Conservation (phyloP, 2,888 invertebrate species). For the Invenusta paracnida region DNA sequence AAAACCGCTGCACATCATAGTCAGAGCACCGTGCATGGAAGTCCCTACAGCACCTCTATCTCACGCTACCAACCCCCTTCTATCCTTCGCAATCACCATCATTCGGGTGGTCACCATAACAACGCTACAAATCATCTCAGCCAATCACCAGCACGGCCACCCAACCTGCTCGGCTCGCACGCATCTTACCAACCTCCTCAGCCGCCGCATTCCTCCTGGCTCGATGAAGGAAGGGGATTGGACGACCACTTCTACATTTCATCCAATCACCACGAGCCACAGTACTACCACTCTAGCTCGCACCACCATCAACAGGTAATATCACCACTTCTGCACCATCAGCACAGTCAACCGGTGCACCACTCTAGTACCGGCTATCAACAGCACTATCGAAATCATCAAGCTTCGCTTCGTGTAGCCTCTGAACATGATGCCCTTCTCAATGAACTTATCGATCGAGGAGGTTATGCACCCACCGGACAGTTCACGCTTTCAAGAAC, state of each 20-base stretch:
- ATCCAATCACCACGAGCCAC: neutral
- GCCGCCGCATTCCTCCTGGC: neutral
- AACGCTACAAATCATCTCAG: neutral
- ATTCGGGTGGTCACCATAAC: neutral
- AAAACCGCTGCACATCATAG: neutral
- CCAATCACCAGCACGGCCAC: neutral
- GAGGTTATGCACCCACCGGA: neutral
- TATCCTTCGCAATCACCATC: neutral
- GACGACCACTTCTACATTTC: neutral
- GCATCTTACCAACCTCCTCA: neutral
- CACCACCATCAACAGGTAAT: neutral
- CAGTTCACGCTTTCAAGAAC: neutral
- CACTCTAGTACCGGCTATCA: no score
- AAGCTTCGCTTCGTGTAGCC: neutral
- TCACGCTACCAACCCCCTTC: neutral
- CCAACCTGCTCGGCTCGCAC: neutral
- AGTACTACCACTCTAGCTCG: neutral
- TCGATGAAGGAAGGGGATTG: neutral
- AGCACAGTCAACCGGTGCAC: neutral
- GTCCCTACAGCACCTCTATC: neutral
- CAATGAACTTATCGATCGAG: slow-evolving; percentile 11
- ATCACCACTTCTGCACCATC: neutral
- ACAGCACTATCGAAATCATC: neutral
- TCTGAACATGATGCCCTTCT: slow-evolving; percentile 18
- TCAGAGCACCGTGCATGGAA: neutral